Percentiles rank a stretch among this genome's conserved stretches.
phyloP scores from a whole-genome alignment of 2,888 invertebrate genomes.

The Xestoiulus laeticollis region DNA sequence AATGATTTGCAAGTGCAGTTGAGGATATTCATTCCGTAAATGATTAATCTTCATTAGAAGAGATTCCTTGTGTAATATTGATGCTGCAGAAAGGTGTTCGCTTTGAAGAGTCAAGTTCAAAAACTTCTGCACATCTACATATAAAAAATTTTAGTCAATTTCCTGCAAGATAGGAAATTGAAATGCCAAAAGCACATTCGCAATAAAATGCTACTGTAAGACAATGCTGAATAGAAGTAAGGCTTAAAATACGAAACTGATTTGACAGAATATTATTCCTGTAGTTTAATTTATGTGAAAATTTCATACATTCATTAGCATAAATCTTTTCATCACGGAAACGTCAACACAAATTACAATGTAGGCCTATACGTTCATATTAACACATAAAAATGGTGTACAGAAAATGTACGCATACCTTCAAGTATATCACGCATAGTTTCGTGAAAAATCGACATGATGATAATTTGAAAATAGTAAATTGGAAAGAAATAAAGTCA shows the following conservation, averaged over 20 bases:
- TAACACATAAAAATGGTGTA: too few species aligned
- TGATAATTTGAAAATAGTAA: background rate
- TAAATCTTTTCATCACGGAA: too few species aligned
- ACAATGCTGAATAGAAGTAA: too few species aligned
- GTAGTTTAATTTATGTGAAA: too few species aligned
- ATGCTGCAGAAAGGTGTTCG: slow-evolving; percentile 45
- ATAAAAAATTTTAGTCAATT: background rate
- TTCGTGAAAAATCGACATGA: slow-evolving; percentile 49
- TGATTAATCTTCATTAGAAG: slow-evolving; percentile 50
- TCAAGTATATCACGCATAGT: slow-evolving; percentile 49
- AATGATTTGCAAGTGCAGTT: slow-evolving; percentile 47
- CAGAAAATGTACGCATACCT: background rate
- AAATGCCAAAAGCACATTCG: too few species aligned
- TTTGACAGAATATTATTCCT: too few species aligned
- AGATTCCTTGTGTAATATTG: slow-evolving; percentile 47
- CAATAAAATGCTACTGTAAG: background rate
- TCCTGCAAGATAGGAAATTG: background rate
- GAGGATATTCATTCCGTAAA: slow-evolving; percentile 48
- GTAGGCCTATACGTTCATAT: background rate
- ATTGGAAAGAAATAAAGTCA: background rate
- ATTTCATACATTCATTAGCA: background rate
- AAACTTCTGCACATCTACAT: slow-evolving; percentile 50
- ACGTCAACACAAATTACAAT: too few species aligned
- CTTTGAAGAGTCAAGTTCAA: slow-evolving; percentile 38
- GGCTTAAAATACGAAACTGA: too few species aligned